Evolutionary conservation across 92 coral and sea anemone genomes (phyloP), one percentile per base, ranked within the genome.

Genomic region (Muricea muricata): DNA sequence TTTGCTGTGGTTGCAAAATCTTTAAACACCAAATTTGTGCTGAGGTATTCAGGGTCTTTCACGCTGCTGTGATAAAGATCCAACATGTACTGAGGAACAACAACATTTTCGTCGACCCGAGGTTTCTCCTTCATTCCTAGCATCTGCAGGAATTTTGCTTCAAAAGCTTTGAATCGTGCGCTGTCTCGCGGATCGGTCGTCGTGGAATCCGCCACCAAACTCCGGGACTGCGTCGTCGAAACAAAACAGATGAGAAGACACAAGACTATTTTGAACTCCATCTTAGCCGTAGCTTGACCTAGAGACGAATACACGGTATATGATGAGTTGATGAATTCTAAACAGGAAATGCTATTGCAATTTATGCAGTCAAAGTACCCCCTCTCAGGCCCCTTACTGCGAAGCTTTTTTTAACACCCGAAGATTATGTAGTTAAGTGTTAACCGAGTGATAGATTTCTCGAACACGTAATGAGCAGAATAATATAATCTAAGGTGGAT

Each of bases 1-100:
- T 92, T 94, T 35, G 94, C 99, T 26, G 89, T 84, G 55, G 94
- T 93, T 95, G 97, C 91, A 70, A 85, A 85, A 81, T 91, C 91
- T 54, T 83, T 75, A 77, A 92, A 88, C 56, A 90, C 93, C 32
- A 97, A 90, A 80, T 94, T 92, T 58, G 98, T 97, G 9, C 98
- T 91, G 25, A 88, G 83, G 91, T 94, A 97, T 26, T 97, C 96
- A 4, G 94, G 94, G 78, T 97, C 92, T 11, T 82, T 86, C 77
- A 72, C 66, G 70, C 92, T 92, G 50, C 92, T 94, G 66, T 97
- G 63, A 56, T 93, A 97, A 81, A 97, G 81, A 57, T 97, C 99
- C 69, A 41, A 40, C 90, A 97, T 92, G 47, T 92, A 91, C 73
- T 87, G 91, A 7, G 99, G 99, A 6, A 85, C 45, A 48, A 77